A percentile compares a stretch with the other conserved stretches of the same genome.
These are phyloP conservation scores for Andrena cerasifolii DNA, from an alignment of 1,140 invertebrate genomes.

Conservation along the genomic window DNA sequence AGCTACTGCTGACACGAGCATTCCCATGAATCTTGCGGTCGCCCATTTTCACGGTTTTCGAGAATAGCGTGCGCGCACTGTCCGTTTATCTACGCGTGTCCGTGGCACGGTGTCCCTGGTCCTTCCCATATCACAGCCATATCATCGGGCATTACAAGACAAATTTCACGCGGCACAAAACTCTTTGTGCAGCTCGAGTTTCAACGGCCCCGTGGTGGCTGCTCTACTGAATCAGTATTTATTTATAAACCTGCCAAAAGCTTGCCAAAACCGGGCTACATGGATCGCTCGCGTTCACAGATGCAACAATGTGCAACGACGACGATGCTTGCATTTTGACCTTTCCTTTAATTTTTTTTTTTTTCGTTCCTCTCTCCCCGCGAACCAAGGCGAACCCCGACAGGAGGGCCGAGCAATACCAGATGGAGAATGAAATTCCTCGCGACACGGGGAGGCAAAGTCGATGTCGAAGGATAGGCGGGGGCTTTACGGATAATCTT, in stretches of 20 bases:
- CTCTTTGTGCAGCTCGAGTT: constrained; percentile 67
- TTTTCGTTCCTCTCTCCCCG: no score
- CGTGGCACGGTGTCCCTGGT: background rate
- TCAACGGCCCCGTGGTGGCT: constrained; percentile 57
- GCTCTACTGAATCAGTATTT: constrained; percentile 76
- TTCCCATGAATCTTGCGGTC: constrained; percentile 71
- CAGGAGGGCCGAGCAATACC: background rate
- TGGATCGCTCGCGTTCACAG: constrained; percentile 33
- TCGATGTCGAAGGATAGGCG: background rate
- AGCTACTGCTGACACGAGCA: constrained; percentile 67
- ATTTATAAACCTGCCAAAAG: constrained; percentile 76
- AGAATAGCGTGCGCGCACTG: constrained; percentile 13
- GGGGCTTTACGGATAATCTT: background rate
- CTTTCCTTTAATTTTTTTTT: background rate
- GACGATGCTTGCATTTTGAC: constrained; percentile 19
- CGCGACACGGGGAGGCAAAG: background rate
- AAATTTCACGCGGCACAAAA: constrained; percentile 53
- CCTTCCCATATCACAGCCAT: constrained; percentile 16
- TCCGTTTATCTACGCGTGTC: constrained; percentile 23
- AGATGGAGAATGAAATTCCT: background rate
- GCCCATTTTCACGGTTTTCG: constrained; percentile 66
- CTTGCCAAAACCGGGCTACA: constrained; percentile 70
- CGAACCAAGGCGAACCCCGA: background rate
- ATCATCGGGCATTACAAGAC: constrained; percentile 39
- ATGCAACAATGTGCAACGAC: constrained; percentile 34